These are phyloP conservation scores for Harpagus bidentatus DNA, from an alignment of 2,113 vertebrate species.

Conservation along the genomic window DNA sequence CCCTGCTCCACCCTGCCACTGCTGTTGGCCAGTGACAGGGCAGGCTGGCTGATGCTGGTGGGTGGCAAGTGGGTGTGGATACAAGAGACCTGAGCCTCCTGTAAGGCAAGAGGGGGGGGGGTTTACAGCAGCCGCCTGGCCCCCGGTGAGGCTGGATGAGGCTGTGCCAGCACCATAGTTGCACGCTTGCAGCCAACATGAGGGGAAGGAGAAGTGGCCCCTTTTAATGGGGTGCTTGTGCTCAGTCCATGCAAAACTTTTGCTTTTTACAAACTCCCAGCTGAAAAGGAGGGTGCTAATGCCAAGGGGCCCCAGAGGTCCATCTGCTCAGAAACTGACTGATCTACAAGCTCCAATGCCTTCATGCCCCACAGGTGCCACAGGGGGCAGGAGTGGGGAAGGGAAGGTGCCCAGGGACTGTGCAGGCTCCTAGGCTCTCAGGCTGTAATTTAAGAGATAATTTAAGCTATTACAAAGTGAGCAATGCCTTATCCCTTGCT, in stretches of 20 bases:
- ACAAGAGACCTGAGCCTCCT: not conserved
- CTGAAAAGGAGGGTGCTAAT: not conserved
- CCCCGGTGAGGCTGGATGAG: not conserved
- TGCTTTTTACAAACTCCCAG: not conserved
- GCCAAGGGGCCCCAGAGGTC: not conserved
- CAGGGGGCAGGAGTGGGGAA: not conserved
- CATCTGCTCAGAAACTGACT: not conserved
- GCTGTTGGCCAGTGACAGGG: not conserved
- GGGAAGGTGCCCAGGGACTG: not conserved
- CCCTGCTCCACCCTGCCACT: not conserved
- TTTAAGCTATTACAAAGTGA: not conserved
- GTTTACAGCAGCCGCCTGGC: not conserved
- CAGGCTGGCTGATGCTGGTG: not conserved
- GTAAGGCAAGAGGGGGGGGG: fast-evolving
- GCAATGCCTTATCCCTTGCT: not conserved
- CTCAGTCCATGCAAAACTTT: not conserved
- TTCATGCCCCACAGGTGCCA: not conserved
- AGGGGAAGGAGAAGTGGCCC: not conserved
- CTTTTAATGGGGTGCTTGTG: not conserved
- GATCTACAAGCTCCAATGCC: not conserved
- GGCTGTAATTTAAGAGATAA: not conserved
- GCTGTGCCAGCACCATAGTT: not conserved
- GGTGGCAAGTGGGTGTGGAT: not conserved
- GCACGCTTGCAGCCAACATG: not conserved
- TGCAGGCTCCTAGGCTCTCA: not conserved